Evolutionary conservation across 2,888 invertebrate genomes (phyloP), one percentile per base, ranked within the genome.

Genomic region (Ochropacha duplaris): DNA sequence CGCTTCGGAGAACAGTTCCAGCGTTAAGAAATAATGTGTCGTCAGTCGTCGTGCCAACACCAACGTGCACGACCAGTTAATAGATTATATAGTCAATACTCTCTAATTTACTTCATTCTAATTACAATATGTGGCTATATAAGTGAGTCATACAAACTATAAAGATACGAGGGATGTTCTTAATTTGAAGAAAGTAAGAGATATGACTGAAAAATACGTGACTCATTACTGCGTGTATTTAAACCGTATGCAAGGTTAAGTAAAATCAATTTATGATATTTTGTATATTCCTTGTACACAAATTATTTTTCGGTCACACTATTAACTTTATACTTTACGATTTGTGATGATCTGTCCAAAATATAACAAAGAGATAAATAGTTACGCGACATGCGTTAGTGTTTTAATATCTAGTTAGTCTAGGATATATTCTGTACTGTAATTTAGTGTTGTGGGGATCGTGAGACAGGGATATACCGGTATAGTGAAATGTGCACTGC

Each of bases 281-380:
- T 75, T 78, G 64, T 76, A 81, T 72, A 76, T 76, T 74, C 72
- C 78, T 71, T 70, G 74, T 62, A 74, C 73, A 70, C 72, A 66
- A 44, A 69, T 73, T 72, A 72, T 78, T 78, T 79, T 78, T 79
- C 70, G 76, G 79, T 85, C 81, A 82, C 81, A 74, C 69, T 58
- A 71, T 58, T 70, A 44, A 44, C 44, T 68, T 68, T 31, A 64
- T 58, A 74, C 69, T 67, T 73, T 72, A 78, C 74, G 80, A 76
- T 78, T 79, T 80, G 81, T 83, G 82, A 83, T 81, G 84, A 88
- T 88, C 89, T 89, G 90, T 90, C 90, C 90, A 88, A 79, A 84
- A 67, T 73, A 72, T 76, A 66, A 72, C 72, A 76, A 77, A 72
- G 61, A 65, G 64, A 71, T 64, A 59, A 64, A 57, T 69, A 70